Base-by-base conservation (phyloP, 2,113 vertebrate genomes). In the Vidua chalybeata region DNA sequence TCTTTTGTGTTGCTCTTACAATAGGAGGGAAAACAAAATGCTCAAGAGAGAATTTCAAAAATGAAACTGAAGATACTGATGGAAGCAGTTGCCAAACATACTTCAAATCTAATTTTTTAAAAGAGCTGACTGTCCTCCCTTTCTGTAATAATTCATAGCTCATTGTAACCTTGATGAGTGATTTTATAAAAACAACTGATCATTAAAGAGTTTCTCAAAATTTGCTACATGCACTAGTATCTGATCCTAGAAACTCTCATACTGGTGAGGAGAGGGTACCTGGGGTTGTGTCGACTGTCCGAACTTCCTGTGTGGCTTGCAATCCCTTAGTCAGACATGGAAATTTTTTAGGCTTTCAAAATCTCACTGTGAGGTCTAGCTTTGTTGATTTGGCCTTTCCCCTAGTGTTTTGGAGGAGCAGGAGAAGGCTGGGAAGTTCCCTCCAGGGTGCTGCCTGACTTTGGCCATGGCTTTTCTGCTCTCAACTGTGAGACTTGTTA, bases 1-100 rank as follows among this genome's bases (percentile, higher is more conserved):
- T 64, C 91, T 88, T 96, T 95, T 96, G 92, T 96, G 83, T 87
- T 78, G 76, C 21, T 76, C 31, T 93, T 54, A 72, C 75, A 96
- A 81, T 82, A 72, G 86, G 37, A 94, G 76, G 22, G 69, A 92
- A 90, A 83, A 31, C 79, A 95, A 87, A 97, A 92, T 78, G 79
- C 76, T 81, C 66, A 5, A 62, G 48, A 94, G 93, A 82, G 88
- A 61, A 72, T 89, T 92, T 84, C 62, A 94, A 0, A 94, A 91
- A 78, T 66, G 69, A 68, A 93, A 85, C 87, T 87, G 78, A 72
- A 93, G 66, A 79, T 95, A 84, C 74, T 61, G 64, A 41, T 2
- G 5, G 75, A 67, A 82, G 39, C 54, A 76, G 81, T 90, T 94
- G 79, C 90, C 94, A 94, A 93, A 94, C 46, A n/a, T 86, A 41